A percentile compares a stretch with the other conserved stretches of the same genome.
Conservation (phyloP, 2,113 vertebrate species). For the Platysteira castanea region DNA sequence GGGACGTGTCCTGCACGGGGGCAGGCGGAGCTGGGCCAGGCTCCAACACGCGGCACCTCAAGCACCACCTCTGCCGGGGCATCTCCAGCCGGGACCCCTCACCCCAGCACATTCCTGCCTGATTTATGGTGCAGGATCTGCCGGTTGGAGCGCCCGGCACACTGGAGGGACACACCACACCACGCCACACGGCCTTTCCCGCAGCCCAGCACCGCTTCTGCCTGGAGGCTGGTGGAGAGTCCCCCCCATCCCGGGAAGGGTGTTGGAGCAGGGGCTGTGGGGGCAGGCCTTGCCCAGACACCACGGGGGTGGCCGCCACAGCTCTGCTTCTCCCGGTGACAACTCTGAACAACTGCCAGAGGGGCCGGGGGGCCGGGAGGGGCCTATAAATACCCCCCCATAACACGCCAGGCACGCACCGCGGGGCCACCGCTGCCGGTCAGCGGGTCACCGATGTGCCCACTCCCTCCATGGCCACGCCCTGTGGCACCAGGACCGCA, state of each 20-base stretch:
- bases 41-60: neutral
- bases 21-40: neutral
- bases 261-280: neutral
- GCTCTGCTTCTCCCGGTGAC: neutral
- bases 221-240: neutral
- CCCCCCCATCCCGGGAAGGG: rapidly evolving
- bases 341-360: conserved; percentile 17
- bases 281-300: neutral
- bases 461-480: rapidly evolving
- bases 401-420: neutral
- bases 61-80: neutral
- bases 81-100: neutral
- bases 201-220: neutral
- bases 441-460: neutral
- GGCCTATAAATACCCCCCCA: neutral
- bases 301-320: neutral
- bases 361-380: neutral
- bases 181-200: neutral
- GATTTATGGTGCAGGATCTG: conserved; percentile 26
- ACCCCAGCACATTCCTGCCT: conserved; percentile 35
- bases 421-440: rapidly evolving
- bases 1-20: neutral
- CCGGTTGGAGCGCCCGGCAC: neutral
- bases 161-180: neutral
- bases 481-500: neutral